Conservation (phyloP, 2,797 vertebrate genomes). For the Tragopan temminckii region DNA sequence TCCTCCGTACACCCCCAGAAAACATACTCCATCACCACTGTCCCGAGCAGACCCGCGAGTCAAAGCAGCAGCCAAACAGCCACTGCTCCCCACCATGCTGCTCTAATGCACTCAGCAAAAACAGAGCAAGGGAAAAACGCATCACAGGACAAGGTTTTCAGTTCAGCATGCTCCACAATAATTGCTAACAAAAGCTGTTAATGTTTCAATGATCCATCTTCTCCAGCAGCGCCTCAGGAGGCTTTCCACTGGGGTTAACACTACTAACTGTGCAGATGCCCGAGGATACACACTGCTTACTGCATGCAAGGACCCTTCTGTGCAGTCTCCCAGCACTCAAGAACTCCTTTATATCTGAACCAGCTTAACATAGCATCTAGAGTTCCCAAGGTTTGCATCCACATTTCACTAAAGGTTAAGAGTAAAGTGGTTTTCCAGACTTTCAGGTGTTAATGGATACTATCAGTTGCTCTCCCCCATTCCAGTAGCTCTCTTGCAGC, state of each 20-base stretch:
- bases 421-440: not conserved
- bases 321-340: not conserved
- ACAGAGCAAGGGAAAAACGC: not conserved
- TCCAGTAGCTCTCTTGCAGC: not conserved
- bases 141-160: not conserved
- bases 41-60: not conserved
- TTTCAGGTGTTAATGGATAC: not conserved
- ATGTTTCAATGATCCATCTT: conserved; percentile 25
- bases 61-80: conserved; percentile 20
- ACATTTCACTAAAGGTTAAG: not conserved
- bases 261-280: conserved; percentile 28
- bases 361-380: not conserved
- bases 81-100: not conserved
- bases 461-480: not conserved
- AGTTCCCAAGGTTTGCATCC: not conserved
- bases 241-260: conserved; percentile 4
- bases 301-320: not conserved
- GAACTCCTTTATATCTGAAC: not conserved
- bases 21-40: not conserved
- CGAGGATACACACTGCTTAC: not conserved
- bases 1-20: not conserved
- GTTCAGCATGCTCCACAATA: conserved; percentile 43
- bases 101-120: conserved; percentile 6
- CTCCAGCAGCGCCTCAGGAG: conserved; percentile 13
- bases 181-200: conserved; percentile 64